Evolutionary conservation across 53 echinoderm and acorn worm genomes (phyloP).

Genomic region (Echinarachnius parma): DNA sequence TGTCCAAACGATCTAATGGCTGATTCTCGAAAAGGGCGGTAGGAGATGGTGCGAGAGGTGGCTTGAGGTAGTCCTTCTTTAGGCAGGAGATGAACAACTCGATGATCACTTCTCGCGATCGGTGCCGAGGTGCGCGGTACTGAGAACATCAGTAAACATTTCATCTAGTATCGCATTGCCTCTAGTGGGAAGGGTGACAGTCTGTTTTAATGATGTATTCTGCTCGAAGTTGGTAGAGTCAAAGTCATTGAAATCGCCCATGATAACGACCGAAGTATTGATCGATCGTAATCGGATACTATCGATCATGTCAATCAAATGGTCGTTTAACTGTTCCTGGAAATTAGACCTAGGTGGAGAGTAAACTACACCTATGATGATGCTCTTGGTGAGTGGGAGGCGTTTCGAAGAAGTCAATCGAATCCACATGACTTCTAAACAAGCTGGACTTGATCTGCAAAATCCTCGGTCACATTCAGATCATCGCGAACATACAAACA

Average conservation of each 20-base stretch:
- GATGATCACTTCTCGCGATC: slow-evolving; percentile 32
- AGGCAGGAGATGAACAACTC: slow-evolving; percentile 13
- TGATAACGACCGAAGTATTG: slow-evolving; percentile 28
- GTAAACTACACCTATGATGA: no score
- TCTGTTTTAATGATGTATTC: slow-evolving; percentile 10
- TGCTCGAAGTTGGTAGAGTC: slow-evolving; percentile 11
- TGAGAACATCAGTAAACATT: slow-evolving; percentile 25
- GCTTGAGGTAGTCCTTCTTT: not conserved
- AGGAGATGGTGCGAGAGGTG: not conserved
- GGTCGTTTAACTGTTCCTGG: no score
- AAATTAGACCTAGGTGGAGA: no score
- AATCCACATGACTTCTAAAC: no score
- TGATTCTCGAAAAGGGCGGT: slow-evolving; percentile 41
- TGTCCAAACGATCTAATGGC: slow-evolving; percentile 43
- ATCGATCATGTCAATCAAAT: no score
- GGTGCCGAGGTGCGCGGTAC: slow-evolving; percentile 8
- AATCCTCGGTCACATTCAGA: no score
- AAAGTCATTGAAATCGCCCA: slow-evolving; percentile 50
- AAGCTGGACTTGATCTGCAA: no score
- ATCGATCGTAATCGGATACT: not conserved
- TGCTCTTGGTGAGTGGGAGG: no score
- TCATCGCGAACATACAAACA: no score
- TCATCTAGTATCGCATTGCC: slow-evolving; percentile 34
- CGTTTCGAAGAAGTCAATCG: no score
- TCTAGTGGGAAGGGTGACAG: slow-evolving; percentile 12